These are phyloP conservation scores for Urocitellus parryii DNA, from an alignment of 2,113 vertebrate species.

Conservation along the genomic window DNA sequence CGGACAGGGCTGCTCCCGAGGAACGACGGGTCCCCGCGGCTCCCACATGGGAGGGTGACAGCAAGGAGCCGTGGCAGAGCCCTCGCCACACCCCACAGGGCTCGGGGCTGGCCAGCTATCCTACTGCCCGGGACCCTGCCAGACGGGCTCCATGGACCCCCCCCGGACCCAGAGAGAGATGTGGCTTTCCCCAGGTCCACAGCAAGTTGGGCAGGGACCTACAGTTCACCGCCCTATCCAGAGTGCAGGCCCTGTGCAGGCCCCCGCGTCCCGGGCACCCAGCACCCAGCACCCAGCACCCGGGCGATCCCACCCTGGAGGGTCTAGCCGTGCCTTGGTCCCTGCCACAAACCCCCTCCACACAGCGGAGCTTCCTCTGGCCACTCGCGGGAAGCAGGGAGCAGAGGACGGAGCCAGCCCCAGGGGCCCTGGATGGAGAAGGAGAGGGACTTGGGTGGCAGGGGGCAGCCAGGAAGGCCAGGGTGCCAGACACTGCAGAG, in stretches of 20 bases:
- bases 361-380: not conserved
- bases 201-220: not conserved
- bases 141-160: accelerated
- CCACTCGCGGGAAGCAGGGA: not conserved
- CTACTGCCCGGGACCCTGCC: not conserved
- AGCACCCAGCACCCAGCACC: too few species aligned
- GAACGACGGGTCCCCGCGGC: too few species aligned
- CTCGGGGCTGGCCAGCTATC: not conserved
- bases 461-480: not conserved
- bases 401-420: not conserved
- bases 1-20: too few species aligned
- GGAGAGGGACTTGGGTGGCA: too few species aligned
- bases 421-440: not conserved
- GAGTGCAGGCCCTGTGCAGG: too few species aligned
- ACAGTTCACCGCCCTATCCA: too few species aligned
- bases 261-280: not conserved
- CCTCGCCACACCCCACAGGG: too few species aligned
- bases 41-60: too few species aligned
- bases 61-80: too few species aligned
- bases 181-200: not conserved
- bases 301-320: not conserved
- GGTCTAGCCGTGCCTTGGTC: not conserved
- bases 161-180: not conserved
- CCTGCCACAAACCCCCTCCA: not conserved
- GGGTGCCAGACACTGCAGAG: too few species aligned